Evolutionary conservation across 2,797 vertebrate species (phyloP).

Genomic region (Pseudochirops cupreus): DNA sequence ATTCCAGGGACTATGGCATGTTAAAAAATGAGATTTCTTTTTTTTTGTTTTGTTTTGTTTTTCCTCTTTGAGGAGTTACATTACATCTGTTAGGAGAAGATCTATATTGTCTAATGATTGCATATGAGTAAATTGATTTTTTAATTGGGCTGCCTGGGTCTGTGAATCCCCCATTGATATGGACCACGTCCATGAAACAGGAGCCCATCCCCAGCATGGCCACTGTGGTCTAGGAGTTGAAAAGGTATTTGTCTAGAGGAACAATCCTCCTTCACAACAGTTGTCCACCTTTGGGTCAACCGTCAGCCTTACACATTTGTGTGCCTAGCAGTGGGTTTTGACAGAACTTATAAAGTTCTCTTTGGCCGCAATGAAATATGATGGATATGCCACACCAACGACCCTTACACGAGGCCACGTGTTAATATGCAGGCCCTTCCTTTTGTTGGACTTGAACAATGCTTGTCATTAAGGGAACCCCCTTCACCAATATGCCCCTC

Average conservation of each 20-base stretch:
- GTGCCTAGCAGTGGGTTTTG: constrained; percentile 82
- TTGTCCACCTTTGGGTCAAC: constrained; percentile 69
- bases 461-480: constrained; percentile 87
- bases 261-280: constrained; percentile 73
- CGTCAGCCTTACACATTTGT: constrained; percentile 77
- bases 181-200: constrained; percentile 69
- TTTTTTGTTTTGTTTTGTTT: not conserved
- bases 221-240: constrained; percentile 69
- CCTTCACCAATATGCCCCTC: constrained; percentile 88
- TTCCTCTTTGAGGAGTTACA: constrained; percentile 27
- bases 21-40: constrained; percentile 46
- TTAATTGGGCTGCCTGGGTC: constrained; percentile 77
- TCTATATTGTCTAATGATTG: constrained; percentile 78
- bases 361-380: constrained; percentile 86
- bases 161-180: constrained; percentile 69
- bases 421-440: constrained; percentile 88
- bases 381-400: constrained; percentile 88
- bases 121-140: constrained; percentile 81
- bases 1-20: not conserved
- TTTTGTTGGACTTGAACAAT: constrained; percentile 89
- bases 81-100: constrained; percentile 54
- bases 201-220: constrained; percentile 46
- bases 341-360: constrained; percentile 84
- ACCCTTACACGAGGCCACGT: constrained; percentile 86
- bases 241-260: constrained; percentile 66